phyloP scores from a whole-genome alignment of 1,140 invertebrate species.

The Coenobita brevimanus region DNA sequence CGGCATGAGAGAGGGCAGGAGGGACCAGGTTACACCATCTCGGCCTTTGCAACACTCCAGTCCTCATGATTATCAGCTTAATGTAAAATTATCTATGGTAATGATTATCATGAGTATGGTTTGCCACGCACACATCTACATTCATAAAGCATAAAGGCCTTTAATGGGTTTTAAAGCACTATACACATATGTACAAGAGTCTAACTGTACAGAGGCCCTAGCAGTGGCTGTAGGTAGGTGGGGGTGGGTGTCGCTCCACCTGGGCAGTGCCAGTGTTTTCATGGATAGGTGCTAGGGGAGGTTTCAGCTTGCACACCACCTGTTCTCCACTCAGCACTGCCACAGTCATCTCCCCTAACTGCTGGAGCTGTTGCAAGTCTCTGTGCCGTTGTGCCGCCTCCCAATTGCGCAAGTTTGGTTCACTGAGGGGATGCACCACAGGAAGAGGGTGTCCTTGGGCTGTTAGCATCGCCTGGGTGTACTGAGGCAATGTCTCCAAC shows the following conservation, averaged over 20 bases:
- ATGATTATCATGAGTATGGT: conserved; percentile 58
- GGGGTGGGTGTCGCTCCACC: conserved; percentile 55
- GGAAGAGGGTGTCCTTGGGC: conserved; percentile 52
- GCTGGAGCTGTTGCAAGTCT: conserved; percentile 66
- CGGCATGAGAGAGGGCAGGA: neutral
- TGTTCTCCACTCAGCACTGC: conserved; percentile 87
- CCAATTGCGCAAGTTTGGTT: conserved; percentile 65
- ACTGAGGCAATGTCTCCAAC: conserved; percentile 42
- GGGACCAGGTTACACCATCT: neutral
- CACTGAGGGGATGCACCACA: conserved; percentile 68
- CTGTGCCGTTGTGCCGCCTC: conserved; percentile 63
- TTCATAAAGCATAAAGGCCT: conserved; percentile 64
- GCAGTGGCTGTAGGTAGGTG: conserved; percentile 62
- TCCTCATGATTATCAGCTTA: conserved; percentile 35
- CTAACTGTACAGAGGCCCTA: conserved; percentile 53
- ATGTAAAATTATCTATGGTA: conserved; percentile 56
- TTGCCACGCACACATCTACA: conserved; percentile 59
- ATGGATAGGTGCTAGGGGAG: conserved; percentile 71
- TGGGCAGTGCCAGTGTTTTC: conserved; percentile 52
- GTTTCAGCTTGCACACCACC: conserved; percentile 87
- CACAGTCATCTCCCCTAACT: conserved; percentile 76
- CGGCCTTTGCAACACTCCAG: conserved; percentile 38
- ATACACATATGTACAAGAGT: conserved; percentile 67
- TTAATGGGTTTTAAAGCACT: conserved; percentile 62
- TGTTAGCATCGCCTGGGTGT: conserved; percentile 53